Percentiles rank a stretch among this genome's conserved stretches.
Conservation (phyloP, 1,140 invertebrate species). For the Apocrypta bakeri region DNA sequence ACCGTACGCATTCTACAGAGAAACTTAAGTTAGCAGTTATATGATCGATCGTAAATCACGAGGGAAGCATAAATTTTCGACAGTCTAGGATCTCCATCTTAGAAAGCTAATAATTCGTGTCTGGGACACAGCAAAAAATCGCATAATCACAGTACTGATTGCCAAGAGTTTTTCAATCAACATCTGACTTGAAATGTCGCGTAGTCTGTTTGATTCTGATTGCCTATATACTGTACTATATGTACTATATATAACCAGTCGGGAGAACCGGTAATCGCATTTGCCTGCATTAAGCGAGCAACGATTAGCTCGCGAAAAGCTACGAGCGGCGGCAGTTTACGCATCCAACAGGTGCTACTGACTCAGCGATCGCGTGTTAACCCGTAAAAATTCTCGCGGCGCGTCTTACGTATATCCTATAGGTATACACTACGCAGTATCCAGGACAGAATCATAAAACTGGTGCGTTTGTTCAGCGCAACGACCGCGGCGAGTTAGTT, state of each 20-base stretch:
- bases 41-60: no score
- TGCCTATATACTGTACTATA: background rate
- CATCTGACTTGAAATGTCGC: background rate
- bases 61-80: no score
- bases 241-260: background rate
- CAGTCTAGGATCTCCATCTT: background rate
- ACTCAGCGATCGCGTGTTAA: background rate
- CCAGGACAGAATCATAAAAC: slow-evolving; percentile 25
- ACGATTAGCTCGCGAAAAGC: background rate
- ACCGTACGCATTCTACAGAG: no score
- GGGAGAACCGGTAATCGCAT: slow-evolving; percentile 36
- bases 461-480: background rate
- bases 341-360: slow-evolving; percentile 35
- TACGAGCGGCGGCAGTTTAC: background rate
- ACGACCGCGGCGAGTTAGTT: background rate
- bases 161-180: slow-evolving; percentile 14
- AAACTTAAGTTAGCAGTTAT: no score
- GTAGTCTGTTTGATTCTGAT: background rate
- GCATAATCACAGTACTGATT: background rate
- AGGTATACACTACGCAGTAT: background rate
- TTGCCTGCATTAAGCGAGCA: slow-evolving; percentile 1
- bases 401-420: background rate
- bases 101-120: background rate
- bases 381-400: background rate
- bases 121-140: background rate